Evolutionary conservation across 1,140 invertebrate species (phyloP).

Genomic region (Halictus rubicundus): DNA sequence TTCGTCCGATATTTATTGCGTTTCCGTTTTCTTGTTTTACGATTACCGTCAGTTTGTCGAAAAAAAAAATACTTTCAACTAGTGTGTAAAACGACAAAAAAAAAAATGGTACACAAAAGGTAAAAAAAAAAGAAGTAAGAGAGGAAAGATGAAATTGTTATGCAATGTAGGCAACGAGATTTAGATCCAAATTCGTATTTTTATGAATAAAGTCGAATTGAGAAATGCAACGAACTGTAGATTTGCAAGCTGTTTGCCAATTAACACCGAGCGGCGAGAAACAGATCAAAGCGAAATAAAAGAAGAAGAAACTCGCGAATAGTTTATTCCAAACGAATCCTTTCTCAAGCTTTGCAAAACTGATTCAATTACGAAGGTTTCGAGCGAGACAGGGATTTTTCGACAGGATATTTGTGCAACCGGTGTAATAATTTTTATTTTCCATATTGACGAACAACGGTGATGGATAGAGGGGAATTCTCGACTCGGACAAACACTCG

Average conservation of each 20-base stretch:
- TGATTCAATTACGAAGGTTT: neutral
- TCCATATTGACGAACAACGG: constrained; percentile 45
- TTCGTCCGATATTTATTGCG: constrained; percentile 54
- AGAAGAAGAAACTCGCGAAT: neutral
- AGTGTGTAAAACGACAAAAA: constrained; percentile 45
- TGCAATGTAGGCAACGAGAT: constrained; percentile 64
- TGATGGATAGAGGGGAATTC: constrained; percentile 57
- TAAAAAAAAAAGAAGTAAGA: too few relatives aligned
- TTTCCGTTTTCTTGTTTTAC: constrained; percentile 35
- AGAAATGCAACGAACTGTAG: constrained; percentile 30
- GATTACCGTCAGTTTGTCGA: constrained; percentile 29
- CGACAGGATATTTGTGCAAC: constrained; percentile 7
- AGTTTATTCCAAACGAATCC: neutral
- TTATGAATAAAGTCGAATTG: constrained; percentile 70
- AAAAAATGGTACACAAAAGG: too few relatives aligned
- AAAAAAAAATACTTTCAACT: constrained; percentile 51
- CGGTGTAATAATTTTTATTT: constrained; percentile 42
- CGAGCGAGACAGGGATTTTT: neutral
- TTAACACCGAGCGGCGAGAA: too few relatives aligned
- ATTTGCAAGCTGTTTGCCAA: neutral
- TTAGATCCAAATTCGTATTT: constrained; percentile 71
- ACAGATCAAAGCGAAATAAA: neutral
- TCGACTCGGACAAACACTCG: constrained; percentile 76
- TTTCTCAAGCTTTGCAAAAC: neutral
- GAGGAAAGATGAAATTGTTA: constrained; percentile 57